phyloP scores from a whole-genome alignment of 2,888 invertebrate genomes.

The Nymphalis urticae region DNA sequence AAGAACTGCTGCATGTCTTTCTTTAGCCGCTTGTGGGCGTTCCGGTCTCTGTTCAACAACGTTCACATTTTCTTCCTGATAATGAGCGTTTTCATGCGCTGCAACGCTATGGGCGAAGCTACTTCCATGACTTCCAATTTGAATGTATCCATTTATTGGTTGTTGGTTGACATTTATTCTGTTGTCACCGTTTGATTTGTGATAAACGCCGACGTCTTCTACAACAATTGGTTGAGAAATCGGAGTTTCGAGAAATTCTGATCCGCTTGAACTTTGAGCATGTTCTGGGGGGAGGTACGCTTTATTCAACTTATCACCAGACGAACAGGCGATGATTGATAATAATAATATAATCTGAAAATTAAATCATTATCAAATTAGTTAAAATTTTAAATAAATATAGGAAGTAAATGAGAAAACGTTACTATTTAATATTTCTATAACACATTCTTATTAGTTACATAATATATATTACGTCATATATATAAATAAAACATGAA shows the following conservation, averaged over 20 bases:
- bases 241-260: conserved; percentile 60
- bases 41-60: conserved; percentile 51
- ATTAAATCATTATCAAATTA: conserved; percentile 3
- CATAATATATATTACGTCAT: background rate
- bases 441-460: background rate
- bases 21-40: conserved; percentile 63
- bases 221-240: conserved; percentile 38
- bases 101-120: conserved; percentile 27
- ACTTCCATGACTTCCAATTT: conserved; percentile 16
- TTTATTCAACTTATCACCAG: conserved; percentile 65
- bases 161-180: background rate
- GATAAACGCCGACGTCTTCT: conserved; percentile 12
- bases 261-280: conserved; percentile 58
- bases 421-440: background rate
- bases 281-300: conserved; percentile 67
- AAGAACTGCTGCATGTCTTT: conserved; percentile 69
- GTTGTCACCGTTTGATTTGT: conserved; percentile 4
- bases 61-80: conserved; percentile 42
- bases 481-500: background rate
- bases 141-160: conserved; percentile 14
- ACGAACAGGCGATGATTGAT: conserved; percentile 54
- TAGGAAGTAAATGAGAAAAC: too few species aligned
- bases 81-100: conserved; percentile 21
- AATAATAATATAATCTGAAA: conserved; percentile 64
- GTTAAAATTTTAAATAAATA: background rate